These are phyloP conservation scores for Catharus ustulatus DNA, from an alignment of 2,797 vertebrate species.

Conservation along the genomic window DNA sequence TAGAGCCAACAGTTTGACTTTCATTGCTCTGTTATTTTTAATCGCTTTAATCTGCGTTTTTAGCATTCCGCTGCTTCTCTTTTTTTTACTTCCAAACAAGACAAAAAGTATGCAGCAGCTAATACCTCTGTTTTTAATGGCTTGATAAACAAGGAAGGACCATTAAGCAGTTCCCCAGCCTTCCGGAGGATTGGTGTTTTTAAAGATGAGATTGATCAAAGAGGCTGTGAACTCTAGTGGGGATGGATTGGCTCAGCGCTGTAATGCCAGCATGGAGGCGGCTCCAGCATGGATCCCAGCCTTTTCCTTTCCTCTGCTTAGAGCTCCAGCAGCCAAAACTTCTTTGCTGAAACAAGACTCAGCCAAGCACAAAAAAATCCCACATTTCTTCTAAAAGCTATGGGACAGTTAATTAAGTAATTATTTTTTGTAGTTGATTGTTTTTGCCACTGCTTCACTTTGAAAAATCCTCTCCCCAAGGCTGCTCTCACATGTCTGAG, in stretches of 20 bases:
- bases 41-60: slow-evolving; percentile 49
- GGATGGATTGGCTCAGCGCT: slow-evolving; percentile 33
- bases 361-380: neutral
- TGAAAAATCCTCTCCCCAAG: neutral
- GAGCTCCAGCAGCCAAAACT: neutral
- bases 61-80: neutral
- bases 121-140: slow-evolving; percentile 50
- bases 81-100: slow-evolving; percentile 49
- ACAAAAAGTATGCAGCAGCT: slow-evolving; percentile 41
- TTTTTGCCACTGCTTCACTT: neutral
- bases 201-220: slow-evolving; percentile 68
- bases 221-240: slow-evolving; percentile 57
- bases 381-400: neutral
- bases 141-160: slow-evolving; percentile 44
- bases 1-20: slow-evolving; percentile 57
- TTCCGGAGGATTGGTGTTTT: slow-evolving; percentile 37
- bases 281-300: neutral
- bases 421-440: neutral
- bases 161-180: slow-evolving; percentile 16
- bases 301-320: slow-evolving; percentile 19
- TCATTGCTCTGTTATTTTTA: slow-evolving; percentile 58
- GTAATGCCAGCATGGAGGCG: slow-evolving; percentile 7
- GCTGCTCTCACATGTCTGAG: neutral
- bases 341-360: neutral
- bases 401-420: neutral